Percentiles rank a stretch among this genome's conserved stretches.
Evolutionary conservation across 2,888 invertebrate genomes (phyloP).

Genomic region (Microplitis deprimator): DNA sequence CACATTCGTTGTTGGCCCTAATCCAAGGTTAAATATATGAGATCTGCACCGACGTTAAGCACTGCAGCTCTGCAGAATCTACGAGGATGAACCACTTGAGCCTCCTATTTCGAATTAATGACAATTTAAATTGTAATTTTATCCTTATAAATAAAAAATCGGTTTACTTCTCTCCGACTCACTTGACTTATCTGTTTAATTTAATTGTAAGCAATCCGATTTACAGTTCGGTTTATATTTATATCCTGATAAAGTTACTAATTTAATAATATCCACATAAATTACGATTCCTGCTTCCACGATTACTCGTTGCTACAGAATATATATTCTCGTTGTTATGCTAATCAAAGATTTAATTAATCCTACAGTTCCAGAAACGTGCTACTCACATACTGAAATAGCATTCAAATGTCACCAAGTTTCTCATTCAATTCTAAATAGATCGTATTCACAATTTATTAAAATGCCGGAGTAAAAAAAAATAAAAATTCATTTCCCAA

Average conservation of each 20-base stretch:
- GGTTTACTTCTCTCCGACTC: neutral
- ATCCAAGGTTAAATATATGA: conserved; percentile 51
- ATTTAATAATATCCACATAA: conserved; percentile 17
- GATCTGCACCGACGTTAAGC: conserved; percentile 54
- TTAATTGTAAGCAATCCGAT: neutral
- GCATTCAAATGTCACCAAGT: neutral
- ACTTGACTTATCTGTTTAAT: neutral
- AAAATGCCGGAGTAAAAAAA: neutral
- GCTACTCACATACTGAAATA: neutral
- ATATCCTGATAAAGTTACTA: conserved; percentile 22
- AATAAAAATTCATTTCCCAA: neutral
- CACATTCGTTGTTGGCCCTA: conserved; percentile 40
- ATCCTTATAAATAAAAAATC: neutral
- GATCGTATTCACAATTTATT: neutral
- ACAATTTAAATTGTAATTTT: neutral
- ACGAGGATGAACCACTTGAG: conserved; percentile 24
- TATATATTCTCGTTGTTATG: conserved; percentile 41
- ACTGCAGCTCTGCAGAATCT: conserved; percentile 36
- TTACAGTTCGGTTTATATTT: neutral
- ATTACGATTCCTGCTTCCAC: conserved; percentile 39
- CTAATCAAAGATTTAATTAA: conserved; percentile 52
- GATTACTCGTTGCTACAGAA: conserved; percentile 26
- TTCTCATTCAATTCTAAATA: conserved; percentile 14
- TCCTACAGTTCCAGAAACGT: conserved; percentile 32
- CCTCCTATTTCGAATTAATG: neutral